Base-by-base conservation (phyloP, 2,797 vertebrate genomes). In the Hyperoplus immaculatus region DNA sequence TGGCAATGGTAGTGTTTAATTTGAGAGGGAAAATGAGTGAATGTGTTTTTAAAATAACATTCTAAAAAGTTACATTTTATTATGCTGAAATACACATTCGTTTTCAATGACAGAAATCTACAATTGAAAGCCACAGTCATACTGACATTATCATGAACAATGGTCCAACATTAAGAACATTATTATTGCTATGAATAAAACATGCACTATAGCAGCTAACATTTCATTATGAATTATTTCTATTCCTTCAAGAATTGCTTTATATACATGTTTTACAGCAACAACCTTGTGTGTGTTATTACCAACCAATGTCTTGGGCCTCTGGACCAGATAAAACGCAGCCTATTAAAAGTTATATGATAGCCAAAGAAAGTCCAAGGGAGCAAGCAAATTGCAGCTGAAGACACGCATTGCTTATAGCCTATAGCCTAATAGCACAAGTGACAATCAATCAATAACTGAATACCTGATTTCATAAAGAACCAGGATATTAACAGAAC, bases 271-370 rank as follows among this genome's bases (percentile, higher is more conserved):
- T 83, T 59, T 77, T 60, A 64, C 45, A 65, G 53, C 58, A 14
- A 13, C 68, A 47, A 57, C 75, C 36, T 71, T 61, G 55, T 71
- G 41, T 47, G 62, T 61, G 38, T 83, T 79, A 85, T 29, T 29
- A 29, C 3, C 64, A 79, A 39, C 70, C 68, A 45, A 81, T 50
- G 42, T 66, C 46, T 70, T 15, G 12, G 39, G 29, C 76, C 57
- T 67, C 49, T 74, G 65, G 41, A 75, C 12, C 1, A 16, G 71
- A 78, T 73, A 66, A 69, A 81, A 74, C 60, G 45, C 8, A 59
- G 29, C 29, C 43, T 72, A 51, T 3, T 29, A 29, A 29, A 84
- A 78, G 62, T 76, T 90, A 78, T 60, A 82, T n/a, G 66, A 77
- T 53, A 76, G 50, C 46, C 36, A 76, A 13, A 69, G 47, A 78